Percentiles rank a stretch among this genome's conserved stretches.
phyloP scores from a whole-genome alignment of 1,140 invertebrate genomes.

The Hylaeus volcanicus region DNA sequence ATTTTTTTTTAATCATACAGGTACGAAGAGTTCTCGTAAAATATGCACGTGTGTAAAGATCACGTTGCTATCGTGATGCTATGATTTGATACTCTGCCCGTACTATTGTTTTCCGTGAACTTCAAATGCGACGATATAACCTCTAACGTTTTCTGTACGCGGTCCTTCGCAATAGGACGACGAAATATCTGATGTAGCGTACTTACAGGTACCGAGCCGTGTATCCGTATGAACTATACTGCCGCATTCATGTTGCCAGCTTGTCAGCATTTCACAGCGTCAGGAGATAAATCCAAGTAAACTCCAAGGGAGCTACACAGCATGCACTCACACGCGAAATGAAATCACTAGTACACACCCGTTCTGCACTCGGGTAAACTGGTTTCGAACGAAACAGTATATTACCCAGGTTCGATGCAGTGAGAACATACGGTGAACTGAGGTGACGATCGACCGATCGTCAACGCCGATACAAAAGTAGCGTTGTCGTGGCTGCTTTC shows the following conservation, averaged over 20 bases:
- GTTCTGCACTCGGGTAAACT: conserved; percentile 11
- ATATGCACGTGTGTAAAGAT: not conserved
- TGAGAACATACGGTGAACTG: not conserved
- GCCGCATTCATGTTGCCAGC: conserved; percentile 68
- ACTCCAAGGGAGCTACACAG: conserved; percentile 50
- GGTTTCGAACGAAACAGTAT: not conserved
- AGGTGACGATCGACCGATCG: not conserved
- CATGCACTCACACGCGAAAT: conserved; percentile 27
- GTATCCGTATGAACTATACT: conserved; percentile 67
- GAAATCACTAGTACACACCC: conserved; percentile 27
- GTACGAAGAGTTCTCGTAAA: not conserved
- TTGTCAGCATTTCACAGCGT: conserved; percentile 75
- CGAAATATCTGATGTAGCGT: not conserved
- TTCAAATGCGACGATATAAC: conserved; percentile 36
- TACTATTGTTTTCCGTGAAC: not conserved
- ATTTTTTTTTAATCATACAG: not conserved
- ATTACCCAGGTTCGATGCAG: not conserved
- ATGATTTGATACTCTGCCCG: not conserved
- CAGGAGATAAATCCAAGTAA: conserved; percentile 53
- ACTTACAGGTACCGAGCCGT: conserved; percentile 69
- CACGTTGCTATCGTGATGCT: not conserved
- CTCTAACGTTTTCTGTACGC: conserved; percentile 26
- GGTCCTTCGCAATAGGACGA: not conserved
- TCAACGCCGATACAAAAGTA: not conserved
- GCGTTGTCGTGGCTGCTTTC: not conserved